phyloP scores from a whole-genome alignment of 1,140 invertebrate species.

The Diprion similis region DNA sequence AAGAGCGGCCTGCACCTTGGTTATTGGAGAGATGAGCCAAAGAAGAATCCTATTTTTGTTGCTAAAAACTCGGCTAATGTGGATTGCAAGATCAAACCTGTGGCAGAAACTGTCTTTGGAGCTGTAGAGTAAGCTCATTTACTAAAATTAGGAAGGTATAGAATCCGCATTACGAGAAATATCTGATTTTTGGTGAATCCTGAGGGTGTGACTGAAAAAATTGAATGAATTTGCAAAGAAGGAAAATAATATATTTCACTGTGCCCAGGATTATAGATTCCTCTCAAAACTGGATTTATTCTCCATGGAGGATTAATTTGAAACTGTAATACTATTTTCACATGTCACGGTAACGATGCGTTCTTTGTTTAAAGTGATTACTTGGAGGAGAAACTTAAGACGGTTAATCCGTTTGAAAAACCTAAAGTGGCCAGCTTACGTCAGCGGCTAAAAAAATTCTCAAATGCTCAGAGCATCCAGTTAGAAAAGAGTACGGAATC shows the following conservation, averaged over 20 bases:
- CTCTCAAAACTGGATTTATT: too few relatives aligned
- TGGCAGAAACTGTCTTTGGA: constrained; percentile 87
- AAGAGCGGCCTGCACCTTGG: constrained; percentile 82
- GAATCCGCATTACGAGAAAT: too few relatives aligned
- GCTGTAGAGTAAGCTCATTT: constrained; percentile 74
- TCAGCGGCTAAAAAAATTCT: constrained; percentile 70
- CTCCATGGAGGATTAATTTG: too few relatives aligned
- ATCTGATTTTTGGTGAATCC: too few relatives aligned
- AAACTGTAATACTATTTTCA: too few relatives aligned
- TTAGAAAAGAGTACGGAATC: constrained; percentile 67
- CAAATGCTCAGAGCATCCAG: constrained; percentile 68
- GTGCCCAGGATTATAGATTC: too few relatives aligned
- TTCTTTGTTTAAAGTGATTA: constrained; percentile 61
- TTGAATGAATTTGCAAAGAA: too few relatives aligned
- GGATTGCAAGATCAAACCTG: constrained; percentile 71
- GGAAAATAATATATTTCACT: too few relatives aligned
- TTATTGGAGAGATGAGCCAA: constrained; percentile 86
- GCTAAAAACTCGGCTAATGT: constrained; percentile 75
- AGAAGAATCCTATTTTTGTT: constrained; percentile 77
- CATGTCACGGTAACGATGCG: too few relatives aligned
- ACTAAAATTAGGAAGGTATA: constrained; percentile 13
- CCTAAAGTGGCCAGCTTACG: constrained; percentile 66
- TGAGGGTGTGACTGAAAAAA: too few relatives aligned
- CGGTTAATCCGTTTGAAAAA: constrained; percentile 71
- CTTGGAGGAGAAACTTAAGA: constrained; percentile 69